Evolutionary conservation across 2,113 vertebrate genomes (phyloP).

Genomic region (Ctenomys sociabilis): DNA sequence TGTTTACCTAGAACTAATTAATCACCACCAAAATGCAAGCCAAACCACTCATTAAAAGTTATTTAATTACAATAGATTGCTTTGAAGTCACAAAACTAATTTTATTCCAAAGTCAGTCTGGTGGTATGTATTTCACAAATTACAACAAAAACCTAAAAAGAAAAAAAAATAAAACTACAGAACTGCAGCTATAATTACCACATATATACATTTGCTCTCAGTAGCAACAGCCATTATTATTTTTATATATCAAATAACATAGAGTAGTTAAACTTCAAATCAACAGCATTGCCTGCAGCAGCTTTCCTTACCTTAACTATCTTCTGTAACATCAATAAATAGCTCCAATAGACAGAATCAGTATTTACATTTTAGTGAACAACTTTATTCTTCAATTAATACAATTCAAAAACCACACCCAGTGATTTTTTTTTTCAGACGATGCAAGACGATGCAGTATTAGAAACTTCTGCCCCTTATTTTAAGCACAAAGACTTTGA

Average conservation of each 20-base stretch:
- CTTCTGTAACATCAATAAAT: not conserved
- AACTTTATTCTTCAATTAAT: conserved; percentile 37
- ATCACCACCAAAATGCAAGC: conserved; percentile 41
- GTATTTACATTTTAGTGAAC: conserved; percentile 23
- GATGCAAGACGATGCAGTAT: not conserved
- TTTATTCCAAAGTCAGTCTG: not conserved
- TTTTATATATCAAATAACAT: conserved; percentile 45
- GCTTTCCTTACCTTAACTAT: conserved; percentile 25
- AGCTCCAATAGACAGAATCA: conserved; percentile 37
- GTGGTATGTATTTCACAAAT: conserved; percentile 1
- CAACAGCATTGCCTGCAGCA: not conserved
- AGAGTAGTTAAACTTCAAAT: conserved; percentile 60
- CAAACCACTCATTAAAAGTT: conserved; percentile 46
- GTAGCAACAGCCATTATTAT: not conserved
- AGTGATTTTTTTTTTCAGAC: conserved; percentile 4
- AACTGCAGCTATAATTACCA: not conserved
- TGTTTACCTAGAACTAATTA: conserved; percentile 25
- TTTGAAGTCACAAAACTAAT: conserved; percentile 41
- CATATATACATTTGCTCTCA: not conserved
- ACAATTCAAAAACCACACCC: not conserved
- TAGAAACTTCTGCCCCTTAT: not conserved
- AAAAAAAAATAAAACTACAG: conserved; percentile 39
- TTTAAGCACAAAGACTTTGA: conserved; percentile 25
- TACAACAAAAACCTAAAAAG: not conserved
- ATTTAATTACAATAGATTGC: not conserved